Evolutionary conservation across 53 echinoderm and acorn worm genomes (phyloP).

Genomic region (Hippasteria phrygiana): DNA sequence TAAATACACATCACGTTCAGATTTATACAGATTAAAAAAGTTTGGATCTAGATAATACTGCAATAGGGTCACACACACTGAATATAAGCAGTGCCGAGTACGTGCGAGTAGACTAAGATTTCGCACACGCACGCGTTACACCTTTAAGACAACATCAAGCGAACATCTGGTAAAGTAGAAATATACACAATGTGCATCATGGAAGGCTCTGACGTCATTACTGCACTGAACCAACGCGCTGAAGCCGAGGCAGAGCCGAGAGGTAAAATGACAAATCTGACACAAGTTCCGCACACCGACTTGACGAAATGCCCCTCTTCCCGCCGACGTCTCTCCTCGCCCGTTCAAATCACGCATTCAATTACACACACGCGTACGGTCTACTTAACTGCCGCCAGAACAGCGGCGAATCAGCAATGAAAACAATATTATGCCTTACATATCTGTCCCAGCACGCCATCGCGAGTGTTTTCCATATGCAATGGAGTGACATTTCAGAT

Average conservation of each 20-base stretch:
- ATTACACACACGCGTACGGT: not conserved
- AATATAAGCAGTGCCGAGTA: not conserved
- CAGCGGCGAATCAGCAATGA: not conserved
- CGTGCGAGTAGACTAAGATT: not conserved
- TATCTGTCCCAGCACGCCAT: too few relatives aligned
- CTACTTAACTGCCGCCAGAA: not conserved
- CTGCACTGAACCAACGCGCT: not conserved
- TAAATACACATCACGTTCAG: not conserved
- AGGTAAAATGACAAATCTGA: not conserved
- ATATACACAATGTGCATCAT: not conserved
- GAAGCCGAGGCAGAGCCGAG: not conserved
- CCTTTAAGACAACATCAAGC: not conserved
- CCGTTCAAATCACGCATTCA: slow-evolving; percentile 18
- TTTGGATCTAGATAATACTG: not conserved
- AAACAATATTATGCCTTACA: not conserved
- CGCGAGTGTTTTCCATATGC: too few relatives aligned
- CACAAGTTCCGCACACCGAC: not conserved
- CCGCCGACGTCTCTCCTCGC: not conserved
- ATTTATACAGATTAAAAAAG: not conserved
- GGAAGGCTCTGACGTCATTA: slow-evolving; percentile 5
- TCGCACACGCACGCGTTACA: not conserved
- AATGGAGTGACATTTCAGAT: too few relatives aligned
- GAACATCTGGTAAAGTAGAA: not conserved
- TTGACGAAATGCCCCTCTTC: not conserved
- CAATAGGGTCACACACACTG: not conserved